Percentiles rank a stretch among this genome's conserved stretches.
Evolutionary conservation across 2,888 invertebrate genomes (phyloP).

Genomic region (Oxyteleia sp.): DNA sequence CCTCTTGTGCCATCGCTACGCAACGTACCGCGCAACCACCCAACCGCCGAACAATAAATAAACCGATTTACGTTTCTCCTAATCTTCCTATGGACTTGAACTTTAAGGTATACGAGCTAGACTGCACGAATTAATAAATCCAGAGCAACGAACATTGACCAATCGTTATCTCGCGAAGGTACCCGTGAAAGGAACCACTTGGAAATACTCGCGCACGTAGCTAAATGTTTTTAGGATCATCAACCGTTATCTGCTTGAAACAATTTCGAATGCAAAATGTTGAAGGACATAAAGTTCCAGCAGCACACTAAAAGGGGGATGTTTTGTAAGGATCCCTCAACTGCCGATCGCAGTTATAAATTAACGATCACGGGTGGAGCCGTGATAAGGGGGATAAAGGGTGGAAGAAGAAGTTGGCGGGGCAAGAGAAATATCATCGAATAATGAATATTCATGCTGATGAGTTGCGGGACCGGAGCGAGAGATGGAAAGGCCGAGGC

Average conservation of each 20-base stretch:
- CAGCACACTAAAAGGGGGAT: conserved; percentile 62
- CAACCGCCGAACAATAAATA: conserved; percentile 80
- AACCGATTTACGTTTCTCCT: conserved; percentile 79
- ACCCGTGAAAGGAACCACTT: conserved; percentile 14
- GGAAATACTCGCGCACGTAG: conserved; percentile 29
- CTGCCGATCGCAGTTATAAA: conserved; percentile 86
- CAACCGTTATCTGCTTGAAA: conserved; percentile 60
- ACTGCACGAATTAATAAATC: conserved; percentile 36
- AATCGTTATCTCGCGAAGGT: conserved; percentile 25
- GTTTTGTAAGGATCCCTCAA: conserved; percentile 78
- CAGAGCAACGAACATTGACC: conserved; percentile 20
- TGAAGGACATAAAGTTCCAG: conserved; percentile 66
- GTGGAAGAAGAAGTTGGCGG: conserved; percentile 70
- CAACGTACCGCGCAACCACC: conserved; percentile 71
- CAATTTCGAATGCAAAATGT: conserved; percentile 69
- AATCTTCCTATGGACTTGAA: conserved; percentile 67
- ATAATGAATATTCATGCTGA: conserved; percentile 87
- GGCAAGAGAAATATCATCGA: conserved; percentile 86
- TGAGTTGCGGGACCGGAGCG: conserved; percentile 85
- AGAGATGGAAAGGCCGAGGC: conserved; percentile 82
- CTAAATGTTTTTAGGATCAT: conserved; percentile 48
- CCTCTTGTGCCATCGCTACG: conserved; percentile 63
- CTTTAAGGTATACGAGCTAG: conserved; percentile 44
- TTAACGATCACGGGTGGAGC: conserved; percentile 83
- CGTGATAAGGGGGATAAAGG: conserved; percentile 75